Evolutionary conservation across 2,797 vertebrate species (phyloP), one percentile per base, ranked within the genome.

Genomic region (Muscicapa striata): DNA sequence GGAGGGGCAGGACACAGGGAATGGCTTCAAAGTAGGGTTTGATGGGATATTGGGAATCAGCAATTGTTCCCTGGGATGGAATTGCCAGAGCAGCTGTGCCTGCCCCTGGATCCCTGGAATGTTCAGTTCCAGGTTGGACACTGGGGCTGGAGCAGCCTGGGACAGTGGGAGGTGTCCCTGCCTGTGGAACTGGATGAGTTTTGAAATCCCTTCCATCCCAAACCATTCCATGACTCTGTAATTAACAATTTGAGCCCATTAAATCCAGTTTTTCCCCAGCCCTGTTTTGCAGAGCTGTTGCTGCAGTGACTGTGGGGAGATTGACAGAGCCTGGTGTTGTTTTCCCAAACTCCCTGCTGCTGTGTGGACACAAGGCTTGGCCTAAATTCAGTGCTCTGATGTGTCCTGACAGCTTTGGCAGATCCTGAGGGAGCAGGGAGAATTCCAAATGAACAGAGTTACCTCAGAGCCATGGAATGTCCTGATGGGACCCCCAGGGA

Each of bases 151-250:
- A 19, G 34, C 34, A 34, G 34, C 34, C 34, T 34, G 34, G 34
- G 34, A 34, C 43, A 45, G 7, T 14, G 54, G 27, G 0, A 59
- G n/a, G 19, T 13, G 72, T 61, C 48, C 61, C 45, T 84, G 52
- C 61, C 61, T 0, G 0, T 34, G 73, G 64, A 5, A 3, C 3
- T 23, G 74, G 49, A 15, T 41, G 58, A 9, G 4, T 2, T 36
- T 27, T 49, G 4, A 49, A 5, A 5, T 26, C 64, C 57, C 7
- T 70, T 8, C 43, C 58, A 32, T 1, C 4, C 75, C 58, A 43
- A 4, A 5, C 34, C 30, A 41, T 43, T 34, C 58, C 45, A 6
- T 1, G 9, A 7, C 5, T 62, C 7, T 30, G 0, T 36, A 36
- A 18, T 68, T 45, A 70, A 45, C 38, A 45, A 16, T 80, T 74